Evolutionary conservation across 2,888 invertebrate genomes (phyloP).

Genomic region (Allacma fusca): DNA sequence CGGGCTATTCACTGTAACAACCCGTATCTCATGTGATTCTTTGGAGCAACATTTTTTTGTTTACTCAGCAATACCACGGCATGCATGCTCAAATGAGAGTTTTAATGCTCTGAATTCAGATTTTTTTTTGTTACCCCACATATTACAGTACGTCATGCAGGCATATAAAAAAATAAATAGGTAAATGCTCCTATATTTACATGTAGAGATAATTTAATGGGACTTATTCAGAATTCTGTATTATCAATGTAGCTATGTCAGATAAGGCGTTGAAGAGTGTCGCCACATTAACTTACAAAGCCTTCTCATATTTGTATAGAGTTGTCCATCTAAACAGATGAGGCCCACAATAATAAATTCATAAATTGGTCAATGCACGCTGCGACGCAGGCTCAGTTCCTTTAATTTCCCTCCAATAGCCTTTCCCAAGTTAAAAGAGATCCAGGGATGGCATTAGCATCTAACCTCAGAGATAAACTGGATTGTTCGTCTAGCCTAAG

Average conservation of each 20-base stretch:
- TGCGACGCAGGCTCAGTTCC: too few relatives aligned
- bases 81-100: background rate
- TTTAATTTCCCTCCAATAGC: too few relatives aligned
- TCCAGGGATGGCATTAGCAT: too few relatives aligned
- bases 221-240: background rate
- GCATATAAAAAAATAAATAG: background rate
- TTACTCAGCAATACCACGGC: constrained; percentile 22
- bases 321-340: constrained; percentile 5
- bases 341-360: background rate
- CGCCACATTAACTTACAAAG: constrained; percentile 20
- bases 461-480: too few relatives aligned
- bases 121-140: too few relatives aligned
- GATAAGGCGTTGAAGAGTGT: constrained; percentile 22
- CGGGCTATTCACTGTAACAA: background rate
- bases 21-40: constrained; percentile 13
- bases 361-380: background rate
- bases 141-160: background rate
- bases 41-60: constrained; percentile 8
- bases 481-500: too few relatives aligned
- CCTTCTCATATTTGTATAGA: background rate
- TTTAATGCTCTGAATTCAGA: background rate
- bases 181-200: background rate
- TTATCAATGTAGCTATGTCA: background rate
- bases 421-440: too few relatives aligned
- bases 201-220: background rate